A percentile compares a stretch with the other conserved stretches of the same genome.
Conservation (phyloP, 2,797 vertebrate species). For the Phalanger gymnotis region DNA sequence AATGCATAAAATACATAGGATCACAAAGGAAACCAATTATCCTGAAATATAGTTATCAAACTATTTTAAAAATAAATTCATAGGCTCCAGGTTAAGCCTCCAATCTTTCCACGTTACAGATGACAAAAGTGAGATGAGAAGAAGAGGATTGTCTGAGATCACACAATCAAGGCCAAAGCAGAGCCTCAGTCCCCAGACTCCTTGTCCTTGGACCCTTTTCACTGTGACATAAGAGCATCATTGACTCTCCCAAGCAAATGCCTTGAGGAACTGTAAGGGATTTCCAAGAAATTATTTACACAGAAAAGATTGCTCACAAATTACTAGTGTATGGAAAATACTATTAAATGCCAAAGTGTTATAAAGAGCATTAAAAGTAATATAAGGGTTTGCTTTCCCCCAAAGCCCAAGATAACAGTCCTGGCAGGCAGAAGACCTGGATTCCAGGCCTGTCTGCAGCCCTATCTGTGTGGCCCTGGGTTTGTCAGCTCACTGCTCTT, state of each 20-base stretch:
- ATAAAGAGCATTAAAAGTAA: neutral
- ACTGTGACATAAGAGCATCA: neutral
- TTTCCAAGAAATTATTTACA: neutral
- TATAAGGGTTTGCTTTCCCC: neutral
- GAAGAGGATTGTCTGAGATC: neutral
- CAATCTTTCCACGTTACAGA: neutral
- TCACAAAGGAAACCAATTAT: neutral
- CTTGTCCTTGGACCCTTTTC: neutral
- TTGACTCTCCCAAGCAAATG: neutral
- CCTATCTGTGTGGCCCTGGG: neutral
- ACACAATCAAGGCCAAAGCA: neutral
- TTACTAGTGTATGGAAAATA: neutral
- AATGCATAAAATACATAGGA: neutral
- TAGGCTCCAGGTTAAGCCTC: neutral
- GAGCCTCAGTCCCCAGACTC: neutral
- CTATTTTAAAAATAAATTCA: neutral
- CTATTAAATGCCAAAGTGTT: neutral
- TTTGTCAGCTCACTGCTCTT: neutral
- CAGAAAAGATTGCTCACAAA: neutral
- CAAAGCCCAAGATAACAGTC: neutral
- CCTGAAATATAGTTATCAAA: neutral
- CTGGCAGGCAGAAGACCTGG: neutral
- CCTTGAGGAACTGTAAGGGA: neutral
- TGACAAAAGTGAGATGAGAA: neutral
- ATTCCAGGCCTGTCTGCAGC: neutral